Evolutionary conservation across 2,113 vertebrate genomes (phyloP).

Genomic region (Vicugna pacos): DNA sequence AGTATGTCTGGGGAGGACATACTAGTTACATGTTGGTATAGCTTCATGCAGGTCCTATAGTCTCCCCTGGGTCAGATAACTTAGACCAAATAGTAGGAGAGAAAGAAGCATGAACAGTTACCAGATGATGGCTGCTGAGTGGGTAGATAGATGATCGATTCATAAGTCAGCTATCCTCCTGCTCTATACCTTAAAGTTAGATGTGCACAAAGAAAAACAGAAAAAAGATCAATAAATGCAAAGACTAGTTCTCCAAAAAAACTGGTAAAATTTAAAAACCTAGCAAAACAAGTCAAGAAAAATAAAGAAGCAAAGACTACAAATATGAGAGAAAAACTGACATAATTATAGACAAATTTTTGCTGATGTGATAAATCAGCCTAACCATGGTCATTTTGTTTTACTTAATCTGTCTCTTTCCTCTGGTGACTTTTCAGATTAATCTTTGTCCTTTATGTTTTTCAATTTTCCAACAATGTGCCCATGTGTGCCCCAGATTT

Average conservation of each 20-base stretch:
- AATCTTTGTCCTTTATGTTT: background rate
- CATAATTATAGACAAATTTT: background rate
- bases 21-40: background rate
- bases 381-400: background rate
- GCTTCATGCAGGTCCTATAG: background rate
- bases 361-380: background rate
- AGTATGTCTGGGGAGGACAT: background rate
- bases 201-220: background rate
- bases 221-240: background rate
- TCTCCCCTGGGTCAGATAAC: background rate
- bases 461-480: background rate
- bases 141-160: background rate
- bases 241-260: background rate
- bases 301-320: background rate
- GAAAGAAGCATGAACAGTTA: background rate
- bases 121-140: background rate
- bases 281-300: background rate
- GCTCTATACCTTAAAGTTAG: background rate
- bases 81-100: background rate
- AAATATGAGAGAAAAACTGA: background rate
- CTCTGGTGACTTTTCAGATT: constrained; percentile 16
- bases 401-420: background rate
- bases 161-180: background rate
- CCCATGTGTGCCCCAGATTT: background rate
- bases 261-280: background rate